A percentile compares a stretch with the other conserved stretches of the same genome.
Evolutionary conservation across 2,888 invertebrate genomes (phyloP).

Genomic region (Hanleya hanleyi): DNA sequence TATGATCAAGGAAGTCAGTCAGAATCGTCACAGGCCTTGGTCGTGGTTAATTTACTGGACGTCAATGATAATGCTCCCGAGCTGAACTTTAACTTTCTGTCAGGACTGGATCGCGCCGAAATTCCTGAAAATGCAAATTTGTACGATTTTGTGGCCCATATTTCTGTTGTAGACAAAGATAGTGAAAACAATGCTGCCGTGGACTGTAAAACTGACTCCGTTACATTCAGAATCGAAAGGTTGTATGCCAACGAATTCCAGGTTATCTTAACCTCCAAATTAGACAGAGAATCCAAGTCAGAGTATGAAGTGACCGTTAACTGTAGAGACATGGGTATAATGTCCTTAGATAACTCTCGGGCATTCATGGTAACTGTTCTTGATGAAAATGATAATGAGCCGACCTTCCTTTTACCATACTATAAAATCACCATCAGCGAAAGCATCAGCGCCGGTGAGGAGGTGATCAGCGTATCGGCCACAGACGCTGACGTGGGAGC

Average conservation of each 20-base stretch:
- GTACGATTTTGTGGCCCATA: conserved; percentile 64
- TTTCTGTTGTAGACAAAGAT: conserved; percentile 66
- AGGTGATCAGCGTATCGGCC: neutral
- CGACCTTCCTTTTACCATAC: neutral
- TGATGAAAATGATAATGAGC: conserved; percentile 10
- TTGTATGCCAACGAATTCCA: conserved; percentile 55
- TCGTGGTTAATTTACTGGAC: conserved; percentile 78
- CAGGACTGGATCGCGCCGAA: conserved; percentile 47
- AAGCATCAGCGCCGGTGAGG: neutral
- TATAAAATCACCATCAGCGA: neutral
- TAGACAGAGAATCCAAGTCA: conserved; percentile 54
- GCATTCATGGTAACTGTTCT: neutral
- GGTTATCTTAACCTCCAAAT: conserved; percentile 52
- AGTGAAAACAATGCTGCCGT: conserved; percentile 60
- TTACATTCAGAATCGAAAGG: conserved; percentile 50
- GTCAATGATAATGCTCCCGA: conserved; percentile 96
- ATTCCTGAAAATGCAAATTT: conserved; percentile 57
- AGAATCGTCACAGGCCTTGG: conserved; percentile 50
- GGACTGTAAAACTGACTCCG: conserved; percentile 48
- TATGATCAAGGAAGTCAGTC: conserved; percentile 55
- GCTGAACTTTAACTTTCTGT: conserved; percentile 56
- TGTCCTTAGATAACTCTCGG: neutral
- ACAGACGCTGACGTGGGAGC: neutral
- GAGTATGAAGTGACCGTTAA: conserved; percentile 1
- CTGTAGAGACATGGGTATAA: neutral